Percentiles rank a stretch among this genome's conserved stretches.
phyloP scores from a whole-genome alignment of 1,140 invertebrate genomes.

The Trachymyrmex cornetzi region DNA sequence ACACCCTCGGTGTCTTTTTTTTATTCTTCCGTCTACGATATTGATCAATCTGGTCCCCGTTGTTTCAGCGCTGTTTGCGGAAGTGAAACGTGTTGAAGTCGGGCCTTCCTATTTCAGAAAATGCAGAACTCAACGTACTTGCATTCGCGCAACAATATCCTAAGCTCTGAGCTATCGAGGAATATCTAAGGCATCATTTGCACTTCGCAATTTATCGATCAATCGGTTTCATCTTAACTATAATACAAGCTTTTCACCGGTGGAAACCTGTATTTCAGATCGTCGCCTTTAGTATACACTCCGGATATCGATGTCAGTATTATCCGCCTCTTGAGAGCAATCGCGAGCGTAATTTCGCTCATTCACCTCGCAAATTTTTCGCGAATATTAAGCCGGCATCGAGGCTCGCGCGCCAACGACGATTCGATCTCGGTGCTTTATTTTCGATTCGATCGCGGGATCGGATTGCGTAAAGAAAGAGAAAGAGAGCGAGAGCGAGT shows the following conservation, averaged over 20 bases:
- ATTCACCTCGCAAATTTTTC: constrained; percentile 16
- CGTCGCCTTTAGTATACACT: background rate
- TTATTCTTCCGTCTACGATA: constrained; percentile 37
- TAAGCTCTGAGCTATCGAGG: background rate
- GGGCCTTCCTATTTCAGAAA: background rate
- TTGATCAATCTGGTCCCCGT: constrained; percentile 39
- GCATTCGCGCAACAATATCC: background rate
- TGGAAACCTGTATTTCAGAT: constrained; percentile 5
- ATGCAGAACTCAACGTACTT: background rate
- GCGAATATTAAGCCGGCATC: constrained; percentile 1
- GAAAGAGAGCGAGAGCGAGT: background rate
- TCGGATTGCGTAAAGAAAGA: background rate
- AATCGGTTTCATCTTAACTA: background rate
- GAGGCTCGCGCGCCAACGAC: background rate
- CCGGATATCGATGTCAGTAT: background rate
- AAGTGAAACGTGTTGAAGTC: constrained; percentile 58
- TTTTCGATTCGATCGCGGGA: constrained; percentile 9
- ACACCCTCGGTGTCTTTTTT: constrained; percentile 43
- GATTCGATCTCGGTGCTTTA: background rate
- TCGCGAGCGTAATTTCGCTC: constrained; percentile 18
- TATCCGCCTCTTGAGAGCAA: background rate
- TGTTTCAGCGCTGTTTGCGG: constrained; percentile 51
- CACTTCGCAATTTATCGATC: background rate
- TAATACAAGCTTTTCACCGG: background rate
- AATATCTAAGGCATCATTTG: constrained; percentile 6